Base-by-base conservation (phyloP, 1,140 invertebrate species). In the Contarinia nasturtii region DNA sequence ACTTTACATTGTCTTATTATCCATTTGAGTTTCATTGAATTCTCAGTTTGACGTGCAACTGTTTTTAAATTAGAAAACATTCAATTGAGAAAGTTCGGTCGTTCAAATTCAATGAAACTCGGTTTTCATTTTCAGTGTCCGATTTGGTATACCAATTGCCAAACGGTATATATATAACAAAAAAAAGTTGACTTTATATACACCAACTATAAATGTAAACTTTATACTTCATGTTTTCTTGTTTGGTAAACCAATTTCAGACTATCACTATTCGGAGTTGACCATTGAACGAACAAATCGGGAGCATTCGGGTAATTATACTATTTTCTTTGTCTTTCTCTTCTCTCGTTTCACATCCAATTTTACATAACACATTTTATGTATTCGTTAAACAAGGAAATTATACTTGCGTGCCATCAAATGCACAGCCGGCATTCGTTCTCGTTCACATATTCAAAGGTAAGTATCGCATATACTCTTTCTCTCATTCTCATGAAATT, bases 361-460 rank as follows among this genome's bases (percentile, higher is more conserved):
- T n/a, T n/a, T n/a, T n/a, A n/a, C n/a, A n/a, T n/a, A n/a, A n/a
- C n/a, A n/a, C n/a, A n/a, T n/a, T n/a, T n/a, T n/a, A n/a, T n/a
- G n/a, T n/a, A n/a, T n/a, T n/a, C n/a, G n/a, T n/a, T n/a, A n/a
- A n/a, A n/a, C n/a, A n/a, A n/a, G n/a, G n/a, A n/a, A n/a, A n/a
- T n/a, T n/a, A 89, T 61, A 84, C 83, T 7, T 91, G 86, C 59
- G 76, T 84, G 43, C 82, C 86, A 3, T 86, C 80, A 58, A 88
- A 88, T 57, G 83, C 85, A 5, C 77, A 83, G 43, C 79, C 85
- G 0, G 83, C 80, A 47, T 83, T 82, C 52, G 81, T 85, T 49
- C 77, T 80, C 59, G 83, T 90, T 49, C 84, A 88, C 65, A 86
- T 89, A 60, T 76, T 88, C 54, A 85, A 87, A 63, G 85, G 84